These are phyloP conservation scores for Budorcas taxicolor DNA, from an alignment of 2,113 vertebrate genomes.

Conservation along the genomic window DNA sequence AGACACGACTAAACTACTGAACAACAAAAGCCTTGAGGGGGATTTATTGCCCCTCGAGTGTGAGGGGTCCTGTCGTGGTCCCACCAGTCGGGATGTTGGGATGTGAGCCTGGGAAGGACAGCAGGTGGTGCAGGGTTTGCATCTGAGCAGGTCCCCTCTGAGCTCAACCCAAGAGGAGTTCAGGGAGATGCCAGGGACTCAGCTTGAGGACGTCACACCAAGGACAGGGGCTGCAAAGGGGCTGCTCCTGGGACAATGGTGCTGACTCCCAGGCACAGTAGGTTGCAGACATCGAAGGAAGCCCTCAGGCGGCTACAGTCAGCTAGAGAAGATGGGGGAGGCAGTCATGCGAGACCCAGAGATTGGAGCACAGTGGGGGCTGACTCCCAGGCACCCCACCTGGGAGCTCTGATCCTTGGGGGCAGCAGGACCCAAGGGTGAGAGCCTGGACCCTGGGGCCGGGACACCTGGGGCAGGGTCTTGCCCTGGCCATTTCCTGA, in stretches of 20 bases:
- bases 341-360: background rate
- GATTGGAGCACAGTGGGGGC: background rate
- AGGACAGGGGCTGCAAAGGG: background rate
- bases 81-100: accelerated
- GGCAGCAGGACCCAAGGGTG: background rate
- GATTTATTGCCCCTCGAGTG: background rate
- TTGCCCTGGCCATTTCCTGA: background rate
- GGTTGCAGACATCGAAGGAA: background rate
- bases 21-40: background rate
- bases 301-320: background rate
- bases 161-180: background rate
- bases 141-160: background rate
- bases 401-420: background rate
- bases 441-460: background rate
- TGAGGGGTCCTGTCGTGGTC: background rate
- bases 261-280: background rate
- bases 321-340: background rate
- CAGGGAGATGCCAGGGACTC: background rate
- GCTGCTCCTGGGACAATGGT: background rate
- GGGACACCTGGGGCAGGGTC: background rate
- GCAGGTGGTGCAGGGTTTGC: background rate
- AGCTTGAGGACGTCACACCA: background rate
- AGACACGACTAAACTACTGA: background rate
- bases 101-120: background rate
- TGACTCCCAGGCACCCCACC: background rate